Base-by-base conservation (phyloP, 2,888 invertebrate genomes). In the Ophion ventricosus region DNA sequence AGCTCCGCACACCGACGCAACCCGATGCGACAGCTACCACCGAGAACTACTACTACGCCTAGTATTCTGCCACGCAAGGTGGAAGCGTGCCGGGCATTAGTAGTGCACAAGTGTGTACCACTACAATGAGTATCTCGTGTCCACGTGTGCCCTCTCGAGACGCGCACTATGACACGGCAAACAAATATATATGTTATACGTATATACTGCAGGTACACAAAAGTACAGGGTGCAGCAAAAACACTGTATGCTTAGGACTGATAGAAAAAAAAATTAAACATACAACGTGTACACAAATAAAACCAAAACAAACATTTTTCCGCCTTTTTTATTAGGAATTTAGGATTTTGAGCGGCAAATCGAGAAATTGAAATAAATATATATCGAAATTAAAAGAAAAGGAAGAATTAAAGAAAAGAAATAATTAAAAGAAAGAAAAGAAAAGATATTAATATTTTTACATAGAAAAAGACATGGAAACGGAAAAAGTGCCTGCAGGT, bases 31-130 rank as follows among this genome's bases (percentile, higher is more conserved):
- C 70, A 78, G 78, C 35, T 35, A 35, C 35, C 81, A 83, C 64
- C 75, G 43, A 69, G 29, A 35, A 64, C 70, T 63, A 70, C 79
- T 56, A 69, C 59, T 26, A 59, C 77, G 54, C 64, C 57, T 66
- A 79, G 70, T 64, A 79, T 66, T 64, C 20, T 80, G 63, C 29
- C 49, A 73, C 43, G 82, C 56, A 82, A 82, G 85, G 82, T 76
- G 66, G 78, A 80, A 85, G 82, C 84, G 84, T 82, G 84, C 80
- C 82, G 63, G 67, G 82, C 80, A 82, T 85, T 73, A 82, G 79
- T 67, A 73, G 82, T 69, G 75, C 59, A 82, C 75, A 67, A 77
- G 85, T 80, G 49, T 77, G 59, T 63, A 78, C 70, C 29, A 78
- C 74, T 23, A 66, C 59, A 2, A 35, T 49, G 56, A 43, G 56